These are phyloP conservation scores for Pseudococcus jackbeardsleyi DNA, from an alignment of 2,888 invertebrate species.

Conservation along the genomic window DNA sequence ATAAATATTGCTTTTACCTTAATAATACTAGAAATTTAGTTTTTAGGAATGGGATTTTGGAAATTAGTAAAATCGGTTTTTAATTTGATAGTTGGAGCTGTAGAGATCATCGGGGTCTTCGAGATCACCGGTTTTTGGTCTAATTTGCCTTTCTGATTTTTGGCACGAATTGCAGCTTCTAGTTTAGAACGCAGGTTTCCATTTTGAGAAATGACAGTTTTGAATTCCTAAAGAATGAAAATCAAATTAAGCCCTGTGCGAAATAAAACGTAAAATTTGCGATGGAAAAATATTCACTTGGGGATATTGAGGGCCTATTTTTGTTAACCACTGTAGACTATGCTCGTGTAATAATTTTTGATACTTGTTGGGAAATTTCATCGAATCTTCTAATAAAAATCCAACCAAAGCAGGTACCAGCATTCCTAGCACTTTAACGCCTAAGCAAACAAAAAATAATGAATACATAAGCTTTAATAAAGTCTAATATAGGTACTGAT, in stretches of 20 bases:
- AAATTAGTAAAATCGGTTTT: slow-evolving; percentile 97
- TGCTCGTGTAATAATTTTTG: slow-evolving; percentile 85
- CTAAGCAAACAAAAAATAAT: slow-evolving; percentile 71
- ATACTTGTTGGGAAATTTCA: slow-evolving; percentile 74
- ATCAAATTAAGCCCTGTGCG: background rate
- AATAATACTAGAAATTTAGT: background rate
- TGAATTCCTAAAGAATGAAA: slow-evolving; percentile 80
- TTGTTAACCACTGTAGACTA: slow-evolving; percentile 89
- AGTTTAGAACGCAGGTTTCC: slow-evolving; percentile 84
- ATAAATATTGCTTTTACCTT: slow-evolving; percentile 33
- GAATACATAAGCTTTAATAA: no score
- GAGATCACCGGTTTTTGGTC: slow-evolving; percentile 69
- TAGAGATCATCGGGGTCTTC: slow-evolving; percentile 70
- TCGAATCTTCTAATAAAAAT: slow-evolving; percentile 81
- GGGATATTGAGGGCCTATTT: slow-evolving; percentile 92
- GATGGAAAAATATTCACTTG: slow-evolving; percentile 73
- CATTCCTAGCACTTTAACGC: slow-evolving; percentile 89
- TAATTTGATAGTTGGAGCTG: slow-evolving; percentile 84
- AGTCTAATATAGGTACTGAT: no score
- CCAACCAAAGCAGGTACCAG: slow-evolving; percentile 92
- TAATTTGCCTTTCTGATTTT: slow-evolving; percentile 71
- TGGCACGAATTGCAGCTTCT: slow-evolving; percentile 82
- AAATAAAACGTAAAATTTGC: background rate
- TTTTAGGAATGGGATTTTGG: slow-evolving; percentile 75
- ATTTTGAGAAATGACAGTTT: slow-evolving; percentile 88